Evolutionary conservation across 2,888 invertebrate genomes (phyloP), one percentile per base, ranked within the genome.

Genomic region (Hypsopygia costalis): DNA sequence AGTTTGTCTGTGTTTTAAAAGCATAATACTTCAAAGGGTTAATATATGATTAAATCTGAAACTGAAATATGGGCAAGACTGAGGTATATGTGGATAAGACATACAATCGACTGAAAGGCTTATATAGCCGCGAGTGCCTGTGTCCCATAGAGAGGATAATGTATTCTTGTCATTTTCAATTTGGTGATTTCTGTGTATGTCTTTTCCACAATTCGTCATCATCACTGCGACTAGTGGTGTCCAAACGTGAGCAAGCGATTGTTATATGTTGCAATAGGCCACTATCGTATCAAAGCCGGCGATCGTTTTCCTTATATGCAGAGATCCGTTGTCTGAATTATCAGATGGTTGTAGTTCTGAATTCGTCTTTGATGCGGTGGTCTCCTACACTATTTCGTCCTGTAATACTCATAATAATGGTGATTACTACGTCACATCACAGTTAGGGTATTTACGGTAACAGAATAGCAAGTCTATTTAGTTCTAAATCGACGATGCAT

Each of bases 401-500:
- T 69, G 69, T 68, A 80, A 80, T 80, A 81, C 78, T 81, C 79
- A 79, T 59, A 52, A 58, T 64, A 69, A 71, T 70, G 70, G 72
- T 55, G 59, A 66, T 65, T 54, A 62, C 68, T 81, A 79, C 74
- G 73, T 73, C 69, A 72, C 81, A 81, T 85, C 82, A 83, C 87
- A 85, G 69, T 63, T 68, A 64, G 66, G 60, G 59, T 70, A 65
- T 67, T 60, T 58, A 62, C 53, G 51, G 55, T 62, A 61, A 72
- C 68, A 70, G 68, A 69, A 61, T 70, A 71, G 65, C 69, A 69
- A 69, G 68, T 74, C 72, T 78, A 61, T 76, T 83, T 80, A 80
- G 77, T 81, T 82, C 72, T 77, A 78, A 76, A 76, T 67, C 69
- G 67, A 74, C 61, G 78, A 85, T 82, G 86, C 81, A 82, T 86